Conservation (phyloP, 1,140 invertebrate species). For the Leguminivora glycinivorella region DNA sequence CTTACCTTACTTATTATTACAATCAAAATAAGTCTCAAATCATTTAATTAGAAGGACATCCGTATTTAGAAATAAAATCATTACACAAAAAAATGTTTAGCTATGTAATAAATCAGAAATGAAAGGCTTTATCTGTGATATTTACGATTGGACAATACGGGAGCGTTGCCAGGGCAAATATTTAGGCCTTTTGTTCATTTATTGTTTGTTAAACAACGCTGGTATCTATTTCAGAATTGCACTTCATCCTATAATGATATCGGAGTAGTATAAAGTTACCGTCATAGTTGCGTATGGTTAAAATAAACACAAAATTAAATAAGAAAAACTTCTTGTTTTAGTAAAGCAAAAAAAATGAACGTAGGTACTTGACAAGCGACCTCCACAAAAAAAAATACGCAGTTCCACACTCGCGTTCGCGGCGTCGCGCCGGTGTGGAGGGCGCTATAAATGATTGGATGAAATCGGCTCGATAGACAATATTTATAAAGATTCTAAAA, state of each 20-base stretch:
- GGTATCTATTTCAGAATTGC: conserved; percentile 1
- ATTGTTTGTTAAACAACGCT: conserved; percentile 21
- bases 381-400: no score
- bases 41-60: no score
- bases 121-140: conserved; percentile 23
- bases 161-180: conserved; percentile 24
- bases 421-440: no score
- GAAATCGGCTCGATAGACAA: no score
- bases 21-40: no score
- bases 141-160: conserved; percentile 28
- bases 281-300: neutral
- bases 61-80: no score
- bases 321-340: neutral
- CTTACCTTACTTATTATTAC: no score
- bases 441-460: no score
- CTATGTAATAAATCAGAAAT: neutral
- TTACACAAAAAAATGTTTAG: neutral
- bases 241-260: neutral
- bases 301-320: neutral
- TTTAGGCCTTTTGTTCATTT: conserved; percentile 29
- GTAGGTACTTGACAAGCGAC: no score
- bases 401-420: no score
- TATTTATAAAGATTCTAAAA: no score
- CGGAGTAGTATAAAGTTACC: neutral
- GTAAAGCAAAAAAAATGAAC: no score